Evolutionary conservation across 2,113 vertebrate genomes (phyloP).

Genomic region (Euleptes europaea): DNA sequence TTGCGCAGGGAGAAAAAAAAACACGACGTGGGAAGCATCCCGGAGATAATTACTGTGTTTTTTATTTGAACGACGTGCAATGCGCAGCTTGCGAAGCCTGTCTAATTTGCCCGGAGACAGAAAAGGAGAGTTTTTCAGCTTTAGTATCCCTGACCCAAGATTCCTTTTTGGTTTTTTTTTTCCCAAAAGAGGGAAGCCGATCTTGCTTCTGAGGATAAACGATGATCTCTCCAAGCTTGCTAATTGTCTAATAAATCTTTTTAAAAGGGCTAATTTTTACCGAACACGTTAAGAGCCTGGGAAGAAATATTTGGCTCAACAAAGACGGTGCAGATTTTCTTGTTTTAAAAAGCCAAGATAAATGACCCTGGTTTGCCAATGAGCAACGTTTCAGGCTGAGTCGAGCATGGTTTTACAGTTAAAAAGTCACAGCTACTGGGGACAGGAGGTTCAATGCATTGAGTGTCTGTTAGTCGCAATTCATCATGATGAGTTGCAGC

Average conservation of each 20-base stretch:
- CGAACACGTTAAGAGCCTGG: neutral
- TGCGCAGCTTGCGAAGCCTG: neutral
- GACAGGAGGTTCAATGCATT: conserved; percentile 1
- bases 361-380: neutral
- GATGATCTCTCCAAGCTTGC: conserved; percentile 7
- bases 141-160: neutral
- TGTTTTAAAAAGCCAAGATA: neutral
- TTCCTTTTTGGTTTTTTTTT: neutral
- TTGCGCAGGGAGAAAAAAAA: neutral
- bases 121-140: neutral
- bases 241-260: conserved; percentile 37
- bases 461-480: neutral
- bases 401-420: neutral
- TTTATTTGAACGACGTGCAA: neutral
- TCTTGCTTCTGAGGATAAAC: conserved; percentile 10
- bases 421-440: neutral
- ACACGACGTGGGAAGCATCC: neutral
- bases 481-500: neutral
- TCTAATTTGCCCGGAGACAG: neutral
- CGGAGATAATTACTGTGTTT: neutral
- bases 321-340: neutral
- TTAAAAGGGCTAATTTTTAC: conserved; percentile 21
- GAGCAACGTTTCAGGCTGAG: neutral
- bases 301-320: conserved; percentile 15
- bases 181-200: neutral